A percentile compares a stretch with the other conserved stretches of the same genome.
phyloP scores from a whole-genome alignment of 2,888 invertebrate genomes.

The Oscheius sp. region DNA sequence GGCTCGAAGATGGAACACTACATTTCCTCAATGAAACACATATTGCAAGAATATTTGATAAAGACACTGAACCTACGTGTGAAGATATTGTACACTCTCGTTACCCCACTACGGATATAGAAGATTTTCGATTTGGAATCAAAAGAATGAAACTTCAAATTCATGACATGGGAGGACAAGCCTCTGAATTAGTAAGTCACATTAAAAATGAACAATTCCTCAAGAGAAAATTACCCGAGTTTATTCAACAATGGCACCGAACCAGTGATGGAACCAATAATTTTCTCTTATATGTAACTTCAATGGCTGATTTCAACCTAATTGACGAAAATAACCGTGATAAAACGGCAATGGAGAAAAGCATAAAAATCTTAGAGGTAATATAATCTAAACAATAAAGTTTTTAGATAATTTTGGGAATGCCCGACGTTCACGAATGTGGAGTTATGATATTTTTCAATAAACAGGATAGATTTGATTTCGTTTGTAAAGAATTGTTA shows the following conservation, averaged over 20 bases:
- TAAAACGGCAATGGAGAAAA: constrained; percentile 61
- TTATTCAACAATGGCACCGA: constrained; percentile 53
- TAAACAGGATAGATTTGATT: constrained; percentile 63
- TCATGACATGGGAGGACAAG: constrained; percentile 67
- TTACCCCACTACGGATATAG: constrained; percentile 62
- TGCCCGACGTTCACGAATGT: constrained; percentile 55
- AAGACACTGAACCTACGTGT: constrained; percentile 49
- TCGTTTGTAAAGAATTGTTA: constrained; percentile 36
- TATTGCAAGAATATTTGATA: constrained; percentile 43
- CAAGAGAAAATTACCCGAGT: constrained; percentile 55
- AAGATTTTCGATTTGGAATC: constrained; percentile 60
- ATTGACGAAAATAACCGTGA: constrained; percentile 54
- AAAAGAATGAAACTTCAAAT: constrained; percentile 57
- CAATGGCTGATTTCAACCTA: constrained; percentile 64
- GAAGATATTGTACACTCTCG: constrained; percentile 62
- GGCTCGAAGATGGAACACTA: constrained; percentile 53
- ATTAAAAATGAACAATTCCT: constrained; percentile 1
- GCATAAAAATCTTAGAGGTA: constrained; percentile 45
- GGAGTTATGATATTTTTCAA: constrained; percentile 66
- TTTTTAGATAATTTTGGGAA: constrained; percentile 49
- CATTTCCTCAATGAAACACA: constrained; percentile 47
- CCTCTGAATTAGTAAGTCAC: constrained; percentile 50
- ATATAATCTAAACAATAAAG: background rate
- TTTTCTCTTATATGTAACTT: constrained; percentile 64
- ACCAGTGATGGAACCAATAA: constrained; percentile 46